Evolutionary conservation across 1,140 invertebrate species (phyloP), one percentile per base, ranked within the genome.

Genomic region (Forficula auricularia): DNA sequence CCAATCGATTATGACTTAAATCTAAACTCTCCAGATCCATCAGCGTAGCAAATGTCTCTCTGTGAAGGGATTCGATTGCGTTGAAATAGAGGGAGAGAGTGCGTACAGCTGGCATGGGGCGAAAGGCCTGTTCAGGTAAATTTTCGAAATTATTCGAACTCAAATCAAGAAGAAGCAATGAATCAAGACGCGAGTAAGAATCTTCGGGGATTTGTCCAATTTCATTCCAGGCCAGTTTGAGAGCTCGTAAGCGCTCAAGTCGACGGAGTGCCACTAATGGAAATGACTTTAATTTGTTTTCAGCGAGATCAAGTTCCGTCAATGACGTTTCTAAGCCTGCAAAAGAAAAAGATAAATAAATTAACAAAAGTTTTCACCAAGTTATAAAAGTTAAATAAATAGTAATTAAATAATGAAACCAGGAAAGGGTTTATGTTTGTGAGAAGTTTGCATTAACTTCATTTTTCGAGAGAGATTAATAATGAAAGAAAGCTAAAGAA

Each of bases 1-100:
- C 74, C 34, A 91, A 81, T 59, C 80, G 82, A 57, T 91, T 90
- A 57, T 84, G 79, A 56, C 83, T 87, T 47, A 90, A 69, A 61
- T 91, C 85, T 45, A 91, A 64, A 2, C 78, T 79, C 63, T 89
- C 82, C 7, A 91, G 61, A 48, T 82, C 68, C 40, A 63, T 66
- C 35, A 89, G 59, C 1, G 73, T 75, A 33, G 67, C 60, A 54
- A 92, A 89, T 3, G 81, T 75, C 50, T 79, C 68, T 47, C 76
- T 75, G 49, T 87, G 75, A 14, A 92, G 71, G 20, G 67, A 63
- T 54, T 81, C 75, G 20, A 92, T 80, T 16, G 74, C 73, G 55
- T 90, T 90, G 52, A 81, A 79, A 56, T 84, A 85, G 20, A 90
- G 70, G 0, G 81, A 83, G 8, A 91, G 64, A 0, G 76, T 83